Evolutionary conservation across 2,113 vertebrate genomes (phyloP).

Genomic region (Colistium nudipinnis): DNA sequence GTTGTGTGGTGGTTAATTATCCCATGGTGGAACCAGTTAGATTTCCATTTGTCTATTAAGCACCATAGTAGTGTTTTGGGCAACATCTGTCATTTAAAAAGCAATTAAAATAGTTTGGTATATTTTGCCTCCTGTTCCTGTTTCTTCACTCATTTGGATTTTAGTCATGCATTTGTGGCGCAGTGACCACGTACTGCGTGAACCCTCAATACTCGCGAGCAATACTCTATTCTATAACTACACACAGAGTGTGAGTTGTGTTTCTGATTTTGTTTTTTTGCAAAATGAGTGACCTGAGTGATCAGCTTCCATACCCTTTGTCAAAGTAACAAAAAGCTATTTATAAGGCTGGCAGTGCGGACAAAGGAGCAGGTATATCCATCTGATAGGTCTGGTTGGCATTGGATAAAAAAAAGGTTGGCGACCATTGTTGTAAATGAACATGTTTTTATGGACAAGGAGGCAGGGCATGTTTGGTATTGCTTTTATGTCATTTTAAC

Average conservation of each 20-base stretch:
- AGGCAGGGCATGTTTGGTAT: conserved; percentile 14
- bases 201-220: not conserved
- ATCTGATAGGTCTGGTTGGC: not conserved
- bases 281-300: not conserved
- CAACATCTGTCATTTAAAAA: not conserved
- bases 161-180: not conserved
- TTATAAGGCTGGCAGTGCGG: not conserved
- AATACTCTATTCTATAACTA: not conserved
- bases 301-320: not conserved
- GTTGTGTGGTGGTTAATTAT: not conserved
- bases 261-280: not conserved
- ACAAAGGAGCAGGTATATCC: not conserved
- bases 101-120: not conserved
- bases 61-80: not conserved
- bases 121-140: not conserved
- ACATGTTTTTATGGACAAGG: not conserved
- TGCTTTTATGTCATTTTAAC: conserved; percentile 13
- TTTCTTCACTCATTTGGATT: not conserved
- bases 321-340: not conserved
- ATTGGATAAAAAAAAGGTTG: not conserved
- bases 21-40: not conserved
- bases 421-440: not conserved
- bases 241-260: not conserved
- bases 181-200: not conserved
- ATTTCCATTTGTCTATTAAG: not conserved